phyloP scores from a whole-genome alignment of 2,888 invertebrate genomes.

The Anorthoa munda region DNA sequence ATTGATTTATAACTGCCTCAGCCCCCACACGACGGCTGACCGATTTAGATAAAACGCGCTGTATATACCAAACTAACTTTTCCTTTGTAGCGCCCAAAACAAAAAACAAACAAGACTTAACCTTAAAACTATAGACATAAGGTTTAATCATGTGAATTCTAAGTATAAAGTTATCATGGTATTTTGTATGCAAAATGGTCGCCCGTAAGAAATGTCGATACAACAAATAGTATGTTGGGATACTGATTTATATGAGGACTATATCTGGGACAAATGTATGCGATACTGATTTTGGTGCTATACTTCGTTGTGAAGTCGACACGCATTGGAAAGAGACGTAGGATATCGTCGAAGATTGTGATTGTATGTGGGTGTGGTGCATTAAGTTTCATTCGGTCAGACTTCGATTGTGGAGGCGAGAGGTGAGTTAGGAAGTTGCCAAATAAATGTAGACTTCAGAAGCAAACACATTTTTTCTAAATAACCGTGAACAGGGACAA shows the following conservation, averaged over 20 bases:
- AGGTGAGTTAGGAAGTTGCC: background rate
- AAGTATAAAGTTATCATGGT: constrained; percentile 45
- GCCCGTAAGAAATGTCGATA: constrained; percentile 79
- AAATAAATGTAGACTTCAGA: background rate
- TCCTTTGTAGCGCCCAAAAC: constrained; percentile 31
- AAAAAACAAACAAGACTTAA: background rate
- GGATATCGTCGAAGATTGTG: constrained; percentile 22
- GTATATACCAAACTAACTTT: constrained; percentile 68
- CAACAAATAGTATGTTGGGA: constrained; percentile 78
- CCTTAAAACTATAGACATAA: rapidly evolving
- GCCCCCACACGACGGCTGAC: constrained; percentile 86
- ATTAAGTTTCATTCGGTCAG: background rate
- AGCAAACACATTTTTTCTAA: too few species aligned
- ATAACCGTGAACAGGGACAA: too few species aligned
- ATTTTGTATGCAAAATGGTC: constrained; percentile 78
- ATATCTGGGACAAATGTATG: constrained; percentile 77
- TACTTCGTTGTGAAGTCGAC: constrained; percentile 49
- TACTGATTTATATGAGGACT: constrained; percentile 79
- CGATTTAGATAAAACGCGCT: constrained; percentile 84
- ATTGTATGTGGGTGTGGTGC: constrained; percentile 27
- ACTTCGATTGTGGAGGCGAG: background rate
- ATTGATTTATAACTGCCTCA: constrained; percentile 78
- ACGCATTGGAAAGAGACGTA: constrained; percentile 33
- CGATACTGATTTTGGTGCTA: constrained; percentile 63
- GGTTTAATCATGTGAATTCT: background rate